Percentiles rank a stretch among this genome's conserved stretches.
Conservation (phyloP, 2,113 vertebrate genomes). For the Catharus minimus region DNA sequence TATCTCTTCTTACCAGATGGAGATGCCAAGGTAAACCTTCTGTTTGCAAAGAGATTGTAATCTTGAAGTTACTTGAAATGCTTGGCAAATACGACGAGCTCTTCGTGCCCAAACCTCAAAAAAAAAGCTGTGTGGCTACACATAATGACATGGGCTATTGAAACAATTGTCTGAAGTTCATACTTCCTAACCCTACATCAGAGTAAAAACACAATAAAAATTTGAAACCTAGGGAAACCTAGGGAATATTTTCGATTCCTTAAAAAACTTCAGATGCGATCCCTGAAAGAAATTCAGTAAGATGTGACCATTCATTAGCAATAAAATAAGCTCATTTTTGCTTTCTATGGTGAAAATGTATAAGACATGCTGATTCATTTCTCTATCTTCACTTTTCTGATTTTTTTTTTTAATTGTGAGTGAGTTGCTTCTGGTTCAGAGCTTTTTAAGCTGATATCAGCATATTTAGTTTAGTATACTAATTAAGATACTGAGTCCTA, state of each 20-base stretch:
- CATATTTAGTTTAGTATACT: neutral
- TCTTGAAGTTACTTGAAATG: neutral
- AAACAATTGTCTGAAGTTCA: neutral
- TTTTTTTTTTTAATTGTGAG: neutral
- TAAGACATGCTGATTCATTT: neutral
- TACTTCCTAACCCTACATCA: neutral
- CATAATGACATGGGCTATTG: neutral
- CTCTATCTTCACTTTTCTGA: neutral
- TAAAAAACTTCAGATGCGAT: neutral
- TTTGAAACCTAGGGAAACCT: neutral
- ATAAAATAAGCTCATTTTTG: neutral
- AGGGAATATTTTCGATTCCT: neutral
- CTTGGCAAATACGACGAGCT: neutral
- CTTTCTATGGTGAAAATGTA: neutral
- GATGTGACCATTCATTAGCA: neutral
- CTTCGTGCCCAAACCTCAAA: neutral
- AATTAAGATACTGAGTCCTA: neutral
- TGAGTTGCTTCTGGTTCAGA: neutral
- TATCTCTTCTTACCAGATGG: conserved; percentile 91
- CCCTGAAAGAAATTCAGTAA: neutral
- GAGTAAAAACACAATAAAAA: neutral
- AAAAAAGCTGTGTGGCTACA: neutral
- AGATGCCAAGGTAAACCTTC: conserved; percentile 80
- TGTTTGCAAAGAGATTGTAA: neutral
- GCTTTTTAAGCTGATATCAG: neutral